Base-by-base conservation (phyloP, 2,113 vertebrate genomes). In the Prochilodus magdalenae region DNA sequence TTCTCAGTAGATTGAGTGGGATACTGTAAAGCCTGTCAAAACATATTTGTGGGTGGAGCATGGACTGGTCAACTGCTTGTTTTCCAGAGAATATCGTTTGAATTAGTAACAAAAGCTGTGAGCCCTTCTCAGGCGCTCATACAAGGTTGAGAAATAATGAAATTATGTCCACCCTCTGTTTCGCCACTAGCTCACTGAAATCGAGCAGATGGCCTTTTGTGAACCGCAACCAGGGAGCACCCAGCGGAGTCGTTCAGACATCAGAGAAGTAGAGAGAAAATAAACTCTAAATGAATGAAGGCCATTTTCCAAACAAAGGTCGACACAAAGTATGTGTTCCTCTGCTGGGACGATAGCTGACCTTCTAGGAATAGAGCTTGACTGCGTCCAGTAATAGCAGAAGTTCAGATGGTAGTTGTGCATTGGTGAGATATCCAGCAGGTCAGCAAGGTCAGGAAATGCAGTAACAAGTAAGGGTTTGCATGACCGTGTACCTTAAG, bases 161-260 rank as follows among this genome's bases (percentile, higher is more conserved):
- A n/a, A 67, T 78, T 67, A 67, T 29, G 60, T 65, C 60, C 62
- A 66, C 63, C 26, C 76, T 53, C 62, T 66, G 76, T 78, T 78
- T 53, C 30, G 29, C 62, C 47, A 33, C 20, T 78, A 36, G 49
- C 63, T 67, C 62, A 20, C 63, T 51, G 49, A 77, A 65, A 67
- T 24, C 27, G 29, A 78, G 44, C 76, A 78, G 76, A 78, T 78
- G 76, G 76, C 76, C 76, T 78, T 78, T 78, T 36, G 63, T 69
- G 76, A 78, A 78, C 47, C 76, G 49, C 33, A 78, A 20, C 27
- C 7, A 51, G 29, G 47, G 20, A 67, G 76, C 62, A 67, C 63
- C 76, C 60, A 55, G 47, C 55, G 75, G 75, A 77, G 40, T 33
- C 60, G 7, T 66, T 66, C 44, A 33, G 60, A 16, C 62, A 30